Evolutionary conservation across 2,113 vertebrate genomes (phyloP).

Genomic region (Ellobius talpinus): DNA sequence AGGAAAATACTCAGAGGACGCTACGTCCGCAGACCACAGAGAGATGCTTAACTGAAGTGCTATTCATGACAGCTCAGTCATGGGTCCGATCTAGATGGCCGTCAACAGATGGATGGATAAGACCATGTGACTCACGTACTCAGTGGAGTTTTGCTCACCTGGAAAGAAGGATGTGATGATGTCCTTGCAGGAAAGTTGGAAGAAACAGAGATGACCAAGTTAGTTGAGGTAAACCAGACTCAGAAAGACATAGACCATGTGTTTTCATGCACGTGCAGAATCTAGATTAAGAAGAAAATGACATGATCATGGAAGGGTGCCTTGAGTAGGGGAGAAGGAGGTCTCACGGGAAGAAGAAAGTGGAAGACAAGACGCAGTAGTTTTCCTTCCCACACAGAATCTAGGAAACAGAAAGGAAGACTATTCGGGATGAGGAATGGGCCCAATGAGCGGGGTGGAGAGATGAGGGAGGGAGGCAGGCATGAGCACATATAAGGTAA

Average conservation of each 20-base stretch:
- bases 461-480: background rate
- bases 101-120: background rate
- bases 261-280: background rate
- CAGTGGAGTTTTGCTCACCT: background rate
- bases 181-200: too few species aligned
- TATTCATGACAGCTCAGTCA: background rate
- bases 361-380: background rate
- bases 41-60: background rate
- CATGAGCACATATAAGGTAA: background rate
- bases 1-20: background rate
- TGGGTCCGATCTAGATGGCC: too few species aligned
- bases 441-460: too few species aligned
- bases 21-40: background rate
- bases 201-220: background rate
- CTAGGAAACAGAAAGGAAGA: background rate
- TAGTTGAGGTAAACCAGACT: background rate
- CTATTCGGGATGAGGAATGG: background rate
- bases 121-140: background rate
- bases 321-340: background rate
- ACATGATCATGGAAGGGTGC: background rate
- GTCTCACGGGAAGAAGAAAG: background rate
- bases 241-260: too few species aligned
- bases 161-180: fast-evolving
- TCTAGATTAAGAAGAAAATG: background rate
- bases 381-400: background rate